These are phyloP conservation scores for Acomys russatus DNA, from an alignment of 2,797 vertebrate genomes.

Conservation along the genomic window DNA sequence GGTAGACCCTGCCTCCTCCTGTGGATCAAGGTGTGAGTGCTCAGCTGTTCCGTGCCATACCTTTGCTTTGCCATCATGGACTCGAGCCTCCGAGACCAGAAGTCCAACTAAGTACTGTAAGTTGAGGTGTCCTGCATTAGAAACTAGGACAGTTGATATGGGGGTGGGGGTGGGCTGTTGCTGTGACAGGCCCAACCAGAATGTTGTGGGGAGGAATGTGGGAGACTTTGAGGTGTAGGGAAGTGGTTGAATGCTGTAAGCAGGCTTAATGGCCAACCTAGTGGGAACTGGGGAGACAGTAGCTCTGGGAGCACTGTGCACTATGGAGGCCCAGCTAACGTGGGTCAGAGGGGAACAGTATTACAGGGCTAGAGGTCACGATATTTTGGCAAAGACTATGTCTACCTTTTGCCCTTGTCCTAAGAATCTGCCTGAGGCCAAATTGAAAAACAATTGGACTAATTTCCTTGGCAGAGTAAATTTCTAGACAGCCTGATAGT, in stretches of 20 bases:
- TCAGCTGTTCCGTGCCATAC: too few relatives aligned
- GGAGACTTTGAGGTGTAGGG: not conserved
- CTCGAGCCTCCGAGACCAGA: not conserved
- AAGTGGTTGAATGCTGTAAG: not conserved
- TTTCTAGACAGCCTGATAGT: not conserved
- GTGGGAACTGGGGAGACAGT: not conserved
- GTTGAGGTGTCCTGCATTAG: not conserved
- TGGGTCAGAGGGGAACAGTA: not conserved
- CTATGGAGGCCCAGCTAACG: not conserved
- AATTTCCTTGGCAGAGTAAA: not conserved
- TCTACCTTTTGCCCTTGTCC: not conserved
- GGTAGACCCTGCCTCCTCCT: not conserved
- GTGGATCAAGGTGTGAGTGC: not conserved
- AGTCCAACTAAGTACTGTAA: not conserved
- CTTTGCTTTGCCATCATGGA: not conserved
- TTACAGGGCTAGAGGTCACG: not conserved
- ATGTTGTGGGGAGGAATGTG: not conserved
- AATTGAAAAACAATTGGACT: not conserved
- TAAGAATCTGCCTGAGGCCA: not conserved
- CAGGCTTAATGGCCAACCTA: not conserved
- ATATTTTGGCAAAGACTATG: not conserved
- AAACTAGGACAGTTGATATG: too few relatives aligned
- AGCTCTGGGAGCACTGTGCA: not conserved
- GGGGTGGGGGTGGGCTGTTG: not conserved
- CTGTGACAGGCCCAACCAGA: not conserved